phyloP scores from a whole-genome alignment of 2,888 invertebrate species.

The Phania funesta region DNA sequence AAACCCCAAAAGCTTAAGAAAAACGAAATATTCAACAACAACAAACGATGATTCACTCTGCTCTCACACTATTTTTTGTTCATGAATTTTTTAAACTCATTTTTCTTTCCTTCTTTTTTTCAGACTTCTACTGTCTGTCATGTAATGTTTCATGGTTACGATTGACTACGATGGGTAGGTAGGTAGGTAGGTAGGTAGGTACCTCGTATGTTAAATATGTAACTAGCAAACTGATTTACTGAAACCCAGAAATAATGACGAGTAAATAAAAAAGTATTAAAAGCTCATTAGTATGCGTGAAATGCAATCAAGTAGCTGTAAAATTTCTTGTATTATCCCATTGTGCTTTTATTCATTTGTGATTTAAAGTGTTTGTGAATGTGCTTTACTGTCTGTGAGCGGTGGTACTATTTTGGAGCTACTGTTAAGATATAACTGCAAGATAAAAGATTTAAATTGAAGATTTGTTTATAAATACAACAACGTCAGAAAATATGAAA shows the following conservation, averaged over 20 bases:
- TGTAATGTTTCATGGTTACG: constrained; percentile 61
- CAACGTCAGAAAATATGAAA: neutral
- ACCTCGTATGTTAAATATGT: constrained; percentile 56
- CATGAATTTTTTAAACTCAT: neutral
- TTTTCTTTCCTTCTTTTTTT: constrained; percentile 16
- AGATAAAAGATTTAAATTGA: constrained; percentile 26
- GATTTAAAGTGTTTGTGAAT: neutral
- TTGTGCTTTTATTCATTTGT: neutral
- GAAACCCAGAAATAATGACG: constrained; percentile 4
- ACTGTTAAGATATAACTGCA: constrained; percentile 48
- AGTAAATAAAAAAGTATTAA: constrained; percentile 4
- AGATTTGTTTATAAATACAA: neutral
- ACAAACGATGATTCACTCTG: constrained; percentile 36
- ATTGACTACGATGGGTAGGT: neutral
- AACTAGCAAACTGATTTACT: constrained; percentile 39
- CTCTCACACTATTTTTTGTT: constrained; percentile 43
- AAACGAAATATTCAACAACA: constrained; percentile 20
- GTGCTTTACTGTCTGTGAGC: neutral
- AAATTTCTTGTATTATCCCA: constrained; percentile 50
- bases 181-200: too few species aligned
- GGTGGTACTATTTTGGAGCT: constrained; percentile 49
- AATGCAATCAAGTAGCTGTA: constrained; percentile 65
- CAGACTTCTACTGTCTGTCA: constrained; percentile 56
- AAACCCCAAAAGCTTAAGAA: neutral
- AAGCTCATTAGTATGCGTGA: constrained; percentile 66